Conservation (phyloP, 2,888 invertebrate species). For the Tachystola acroxantha region DNA sequence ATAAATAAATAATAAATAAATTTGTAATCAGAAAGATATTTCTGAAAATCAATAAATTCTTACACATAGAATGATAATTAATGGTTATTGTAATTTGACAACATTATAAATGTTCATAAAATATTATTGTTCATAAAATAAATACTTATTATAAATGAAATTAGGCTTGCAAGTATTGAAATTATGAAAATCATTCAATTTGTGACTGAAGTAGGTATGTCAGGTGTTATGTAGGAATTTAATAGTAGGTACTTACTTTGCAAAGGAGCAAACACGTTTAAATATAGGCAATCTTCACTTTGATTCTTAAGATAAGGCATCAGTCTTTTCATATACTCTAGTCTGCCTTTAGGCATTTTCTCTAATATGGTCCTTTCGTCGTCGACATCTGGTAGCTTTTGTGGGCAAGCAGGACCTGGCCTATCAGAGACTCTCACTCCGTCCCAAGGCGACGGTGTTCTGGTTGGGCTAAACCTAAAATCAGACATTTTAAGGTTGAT, state of each 20-base stretch:
- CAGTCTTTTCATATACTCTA: conserved; percentile 93
- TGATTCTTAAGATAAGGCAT: conserved; percentile 94
- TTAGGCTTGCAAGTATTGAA: too few species aligned
- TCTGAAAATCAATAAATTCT: too few species aligned
- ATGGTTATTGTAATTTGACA: too few species aligned
- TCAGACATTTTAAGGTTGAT: neutral
- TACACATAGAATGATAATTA: too few species aligned
- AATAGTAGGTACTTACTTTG: conserved; percentile 93
- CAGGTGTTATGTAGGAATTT: too few species aligned
- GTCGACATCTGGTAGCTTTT: conserved; percentile 89
- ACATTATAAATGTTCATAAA: too few species aligned
- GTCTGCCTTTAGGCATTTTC: conserved; percentile 92
- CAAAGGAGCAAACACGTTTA: conserved; percentile 97
- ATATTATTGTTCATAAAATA: too few species aligned
- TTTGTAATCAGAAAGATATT: too few species aligned
- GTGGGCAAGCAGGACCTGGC: conserved; percentile 94
- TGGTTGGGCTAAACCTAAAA: conserved; percentile 93
- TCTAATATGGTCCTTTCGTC: conserved; percentile 90
- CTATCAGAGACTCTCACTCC: conserved; percentile 89
- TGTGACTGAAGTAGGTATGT: too few species aligned
- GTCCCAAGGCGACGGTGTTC: conserved; percentile 94
- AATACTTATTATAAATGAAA: too few species aligned
- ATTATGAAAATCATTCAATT: too few species aligned
- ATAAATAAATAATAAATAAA: too few species aligned
- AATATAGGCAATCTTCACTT: conserved; percentile 98